A percentile compares a stretch with the other conserved stretches of the same genome.
phyloP scores from a whole-genome alignment of 2,888 invertebrate genomes.

The Chrysomela aeneicollis region DNA sequence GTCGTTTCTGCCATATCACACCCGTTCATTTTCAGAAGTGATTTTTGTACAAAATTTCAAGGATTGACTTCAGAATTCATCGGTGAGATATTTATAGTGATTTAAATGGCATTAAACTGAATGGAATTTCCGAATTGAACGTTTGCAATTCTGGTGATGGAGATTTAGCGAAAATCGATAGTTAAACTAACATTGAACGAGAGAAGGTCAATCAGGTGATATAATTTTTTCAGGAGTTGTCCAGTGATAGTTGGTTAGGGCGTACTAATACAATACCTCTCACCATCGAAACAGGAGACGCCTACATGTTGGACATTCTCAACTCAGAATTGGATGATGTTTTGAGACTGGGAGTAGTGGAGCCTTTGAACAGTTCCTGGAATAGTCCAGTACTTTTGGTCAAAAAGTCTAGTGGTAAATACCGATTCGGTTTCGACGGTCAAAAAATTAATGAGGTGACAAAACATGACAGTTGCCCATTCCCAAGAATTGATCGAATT shows the following conservation, averaged over 20 bases:
- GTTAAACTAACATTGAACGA: not conserved
- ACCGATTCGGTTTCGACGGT: conserved; percentile 14
- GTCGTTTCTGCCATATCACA: conserved; percentile 27
- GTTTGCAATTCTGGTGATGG: not conserved
- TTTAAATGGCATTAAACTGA: not conserved
- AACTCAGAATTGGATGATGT: conserved; percentile 40
- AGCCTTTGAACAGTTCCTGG: conserved; percentile 43
- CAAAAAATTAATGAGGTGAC: conserved; percentile 23
- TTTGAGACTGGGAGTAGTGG: conserved; percentile 41
- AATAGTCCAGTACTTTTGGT: conserved; percentile 43
- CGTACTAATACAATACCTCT: conserved; percentile 31
- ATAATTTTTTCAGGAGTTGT: conserved; percentile 22
- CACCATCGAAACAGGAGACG: conserved; percentile 36
- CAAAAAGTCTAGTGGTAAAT: conserved; percentile 1
- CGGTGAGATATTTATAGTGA: conserved; percentile 18
- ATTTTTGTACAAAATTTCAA: conserved; percentile 24
- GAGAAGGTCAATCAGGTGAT: conserved; percentile 20
- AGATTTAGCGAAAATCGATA: not conserved
- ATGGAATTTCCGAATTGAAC: not conserved
- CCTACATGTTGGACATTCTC: conserved; percentile 16
- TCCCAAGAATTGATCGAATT: conserved; percentile 31
- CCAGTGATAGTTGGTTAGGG: conserved; percentile 30
- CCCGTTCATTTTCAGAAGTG: too few species aligned
- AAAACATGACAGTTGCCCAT: conserved; percentile 26
- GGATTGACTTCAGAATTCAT: conserved; percentile 26